These are phyloP conservation scores for Coleophora flavipennella DNA, from an alignment of 2,888 invertebrate genomes.

Conservation along the genomic window DNA sequence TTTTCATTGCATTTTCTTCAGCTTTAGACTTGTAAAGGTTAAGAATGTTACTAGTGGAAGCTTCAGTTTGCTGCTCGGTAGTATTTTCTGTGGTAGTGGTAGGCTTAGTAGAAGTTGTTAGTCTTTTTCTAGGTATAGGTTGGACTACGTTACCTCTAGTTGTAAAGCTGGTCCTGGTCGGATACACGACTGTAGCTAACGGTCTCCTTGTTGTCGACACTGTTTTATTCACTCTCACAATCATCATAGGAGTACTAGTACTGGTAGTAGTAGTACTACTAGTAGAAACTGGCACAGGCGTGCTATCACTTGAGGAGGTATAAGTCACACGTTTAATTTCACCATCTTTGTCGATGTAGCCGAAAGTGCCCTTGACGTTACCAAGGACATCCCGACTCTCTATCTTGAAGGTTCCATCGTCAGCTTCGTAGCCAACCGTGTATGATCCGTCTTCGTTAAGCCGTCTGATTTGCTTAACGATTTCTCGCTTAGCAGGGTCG, in stretches of 20 bases:
- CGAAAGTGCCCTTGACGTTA: constrained; percentile 87
- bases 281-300: constrained; percentile 48
- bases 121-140: constrained; percentile 73
- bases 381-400: constrained; percentile 85
- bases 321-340: constrained; percentile 87
- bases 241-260: constrained; percentile 55
- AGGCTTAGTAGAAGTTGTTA: constrained; percentile 41
- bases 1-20: constrained; percentile 36
- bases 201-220: constrained; percentile 69
- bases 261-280: constrained; percentile 41
- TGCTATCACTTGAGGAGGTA: constrained; percentile 66
- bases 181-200: constrained; percentile 59
- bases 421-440: constrained; percentile 88
- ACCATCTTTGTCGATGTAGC: constrained; percentile 83
- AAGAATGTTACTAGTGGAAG: constrained; percentile 45
- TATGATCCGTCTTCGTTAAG: constrained; percentile 88
- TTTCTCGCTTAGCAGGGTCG: constrained; percentile 80
- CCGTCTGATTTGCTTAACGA: constrained; percentile 85
- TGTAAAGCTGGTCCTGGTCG: constrained; percentile 67
- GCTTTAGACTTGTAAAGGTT: constrained; percentile 46
- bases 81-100: constrained; percentile 38
- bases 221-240: constrained; percentile 60
- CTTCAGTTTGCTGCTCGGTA: constrained; percentile 36
- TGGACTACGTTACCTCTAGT: constrained; percentile 77
- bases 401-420: constrained; percentile 88